phyloP scores from a whole-genome alignment of 2,797 vertebrate species.

The Lycodopsis pacificus region DNA sequence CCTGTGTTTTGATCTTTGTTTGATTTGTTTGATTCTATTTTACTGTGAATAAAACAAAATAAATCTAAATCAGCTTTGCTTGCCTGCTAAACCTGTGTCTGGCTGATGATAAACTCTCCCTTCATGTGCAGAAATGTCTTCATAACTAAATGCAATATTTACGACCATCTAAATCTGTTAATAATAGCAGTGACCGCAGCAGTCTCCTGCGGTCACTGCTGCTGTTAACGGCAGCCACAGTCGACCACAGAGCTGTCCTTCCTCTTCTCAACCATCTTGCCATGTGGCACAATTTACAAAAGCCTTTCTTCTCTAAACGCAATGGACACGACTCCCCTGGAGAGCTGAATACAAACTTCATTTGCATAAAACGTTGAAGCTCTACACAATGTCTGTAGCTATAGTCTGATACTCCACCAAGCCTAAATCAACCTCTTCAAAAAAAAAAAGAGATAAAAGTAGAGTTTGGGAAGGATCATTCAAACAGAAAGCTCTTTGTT shows the following conservation, averaged over 20 bases:
- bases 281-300: neutral
- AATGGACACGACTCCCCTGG: constrained; percentile 6
- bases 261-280: neutral
- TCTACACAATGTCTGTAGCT: neutral
- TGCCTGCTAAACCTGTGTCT: neutral
- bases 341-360: neutral
- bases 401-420: neutral
- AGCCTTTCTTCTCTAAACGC: neutral
- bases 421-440: neutral
- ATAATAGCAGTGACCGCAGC: too few relatives aligned
- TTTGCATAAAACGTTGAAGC: neutral
- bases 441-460: neutral
- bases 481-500: constrained; percentile 47
- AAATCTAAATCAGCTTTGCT: neutral
- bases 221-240: neutral
- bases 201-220: constrained; percentile 14
- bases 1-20: too few relatives aligned
- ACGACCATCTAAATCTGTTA: constrained; percentile 22
- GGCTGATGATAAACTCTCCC: neutral
- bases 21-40: neutral
- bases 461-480: constrained; percentile 19
- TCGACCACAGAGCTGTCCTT: neutral
- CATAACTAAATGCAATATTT: constrained; percentile 1
- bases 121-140: neutral
- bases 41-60: neutral